Evolutionary conservation across 92 coral and sea anemone species (phyloP), one percentile per base, ranked within the genome.

Genomic region (Umimayanthus chanpuru): DNA sequence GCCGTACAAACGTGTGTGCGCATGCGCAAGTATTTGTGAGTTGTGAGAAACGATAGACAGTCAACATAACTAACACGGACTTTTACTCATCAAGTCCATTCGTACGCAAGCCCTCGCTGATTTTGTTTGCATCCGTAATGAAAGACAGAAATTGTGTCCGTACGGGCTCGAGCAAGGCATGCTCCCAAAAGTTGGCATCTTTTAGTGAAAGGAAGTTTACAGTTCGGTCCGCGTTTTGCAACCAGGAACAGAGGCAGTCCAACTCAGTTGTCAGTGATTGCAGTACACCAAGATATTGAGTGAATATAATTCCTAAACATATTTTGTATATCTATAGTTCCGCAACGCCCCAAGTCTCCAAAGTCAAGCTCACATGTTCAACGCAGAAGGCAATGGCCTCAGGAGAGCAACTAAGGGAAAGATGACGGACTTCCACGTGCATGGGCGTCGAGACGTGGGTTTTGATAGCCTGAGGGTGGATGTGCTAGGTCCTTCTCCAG

Each of bases 341-440:
- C 96, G 93, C 67, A 95, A 89, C 83, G 90, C 94, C 3, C 94
- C 90, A 10, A 85, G 93, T 50, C 93, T 95, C 2, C 92, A 90
- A 41, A 96, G 98, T 85, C 94, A 93, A 47, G 96, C 99, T 53
- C 90, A 88, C 28, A 40, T 90, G 74, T 97, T 94, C 90, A 90
- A 88, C 39, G 98, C 95, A 41, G 99, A 95, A 9, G 99, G 99
- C 12, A 86, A 94, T 44, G 98, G 98, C 3, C 80, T 97, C 26
- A 90, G 95, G 77, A 92, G 98, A 28, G 99, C 97, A 11, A 85
- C 91, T 53, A 86, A 90, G 26, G 98, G 98, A 15, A 95, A 93
- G 73, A 65, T 90, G 30, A 90, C 98, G 2, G 99, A 97, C 89
- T 97, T 97, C 79, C 82, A 89, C 43, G 91, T 97, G 68, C 88